Percentiles rank a stretch among this genome's conserved stretches.
These are phyloP conservation scores for Temnothorax unifasciatus DNA, from an alignment of 2,888 invertebrate genomes.

Conservation along the genomic window DNA sequence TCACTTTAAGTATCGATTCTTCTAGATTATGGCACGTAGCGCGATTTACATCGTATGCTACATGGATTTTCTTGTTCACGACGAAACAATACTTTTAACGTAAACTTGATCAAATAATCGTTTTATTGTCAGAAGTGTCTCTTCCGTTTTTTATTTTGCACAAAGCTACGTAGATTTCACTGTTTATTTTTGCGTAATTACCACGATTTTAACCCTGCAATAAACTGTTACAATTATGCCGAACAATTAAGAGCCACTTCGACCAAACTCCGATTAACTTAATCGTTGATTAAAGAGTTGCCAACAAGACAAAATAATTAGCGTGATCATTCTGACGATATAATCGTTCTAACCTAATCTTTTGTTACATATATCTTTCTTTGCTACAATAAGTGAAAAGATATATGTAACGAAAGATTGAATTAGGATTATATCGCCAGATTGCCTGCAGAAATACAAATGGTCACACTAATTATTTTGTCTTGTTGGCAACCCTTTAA, in stretches of 20 bases:
- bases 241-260: not conserved
- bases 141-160: not conserved
- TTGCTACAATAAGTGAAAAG: no score
- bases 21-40: conserved; percentile 3
- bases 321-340: no score
- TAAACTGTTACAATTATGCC: not conserved
- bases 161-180: not conserved
- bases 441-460: no score
- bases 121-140: not conserved
- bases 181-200: not conserved
- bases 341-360: no score
- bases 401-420: no score
- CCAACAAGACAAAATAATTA: no score
- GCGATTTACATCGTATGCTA: conserved; percentile 2
- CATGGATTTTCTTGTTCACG: conserved; percentile 5
- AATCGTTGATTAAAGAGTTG: no score
- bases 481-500: no score
- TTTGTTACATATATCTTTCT: no score
- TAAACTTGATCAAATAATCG: not conserved
- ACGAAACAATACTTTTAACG: not conserved
- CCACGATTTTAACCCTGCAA: not conserved
- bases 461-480: no score
- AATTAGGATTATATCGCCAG: no score
- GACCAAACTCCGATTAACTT: no score
- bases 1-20: conserved; percentile 23